A percentile compares a stretch with the other conserved stretches of the same genome.
Conservation (phyloP, 2,113 vertebrate genomes). For the Cochlearius cochlearius region DNA sequence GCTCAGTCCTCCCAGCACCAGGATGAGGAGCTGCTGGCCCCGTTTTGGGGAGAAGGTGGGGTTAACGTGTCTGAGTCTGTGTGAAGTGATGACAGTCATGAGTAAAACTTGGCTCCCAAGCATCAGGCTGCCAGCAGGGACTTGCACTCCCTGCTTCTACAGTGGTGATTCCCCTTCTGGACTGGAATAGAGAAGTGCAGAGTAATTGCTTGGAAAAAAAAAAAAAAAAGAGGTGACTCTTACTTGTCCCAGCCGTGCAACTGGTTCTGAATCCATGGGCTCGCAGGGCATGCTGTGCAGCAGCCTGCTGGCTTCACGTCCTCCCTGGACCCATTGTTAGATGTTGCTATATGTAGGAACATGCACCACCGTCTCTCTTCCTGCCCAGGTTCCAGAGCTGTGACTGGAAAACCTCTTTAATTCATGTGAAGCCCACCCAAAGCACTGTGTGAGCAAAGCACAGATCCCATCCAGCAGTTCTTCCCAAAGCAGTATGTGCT, state of each 20-base stretch:
- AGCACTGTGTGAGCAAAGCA: neutral
- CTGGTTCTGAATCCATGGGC: neutral
- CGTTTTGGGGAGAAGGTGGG: neutral
- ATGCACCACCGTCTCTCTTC: neutral
- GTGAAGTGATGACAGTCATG: neutral
- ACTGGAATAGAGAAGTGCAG: neutral
- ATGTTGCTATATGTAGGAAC: neutral
- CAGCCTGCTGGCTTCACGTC: accelerated
- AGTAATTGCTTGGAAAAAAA: neutral
- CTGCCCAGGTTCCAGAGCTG: neutral
- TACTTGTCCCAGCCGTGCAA: neutral
- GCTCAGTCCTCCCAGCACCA: neutral
- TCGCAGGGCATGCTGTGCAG: neutral
- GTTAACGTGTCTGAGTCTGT: neutral
- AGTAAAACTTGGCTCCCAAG: neutral
- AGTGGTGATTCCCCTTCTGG: neutral
- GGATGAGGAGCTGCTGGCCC: neutral
- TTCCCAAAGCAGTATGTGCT: accelerated
- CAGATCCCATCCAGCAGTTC: neutral
- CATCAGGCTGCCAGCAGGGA: neutral
- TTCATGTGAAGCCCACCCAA: neutral
- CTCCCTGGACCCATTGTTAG: neutral
- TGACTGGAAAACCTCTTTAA: neutral
- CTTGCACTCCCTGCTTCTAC: neutral
- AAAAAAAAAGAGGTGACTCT: neutral